phyloP scores from a whole-genome alignment of 2,888 invertebrate species.

The Clusia tigrina region DNA sequence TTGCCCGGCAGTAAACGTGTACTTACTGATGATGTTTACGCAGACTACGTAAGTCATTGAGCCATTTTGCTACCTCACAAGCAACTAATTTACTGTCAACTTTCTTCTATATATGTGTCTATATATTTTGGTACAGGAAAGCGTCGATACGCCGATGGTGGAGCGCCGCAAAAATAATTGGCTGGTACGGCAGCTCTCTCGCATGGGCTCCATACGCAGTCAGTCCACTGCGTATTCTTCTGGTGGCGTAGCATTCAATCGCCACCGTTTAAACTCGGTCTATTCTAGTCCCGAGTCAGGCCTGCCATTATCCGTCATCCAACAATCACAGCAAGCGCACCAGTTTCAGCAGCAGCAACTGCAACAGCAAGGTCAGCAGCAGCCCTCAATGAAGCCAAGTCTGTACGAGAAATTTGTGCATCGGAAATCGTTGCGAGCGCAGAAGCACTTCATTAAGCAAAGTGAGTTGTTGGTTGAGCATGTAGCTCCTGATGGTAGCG shows the following conservation, averaged over 20 bases:
- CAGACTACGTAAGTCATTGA: conserved; percentile 80
- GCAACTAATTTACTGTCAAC: background rate
- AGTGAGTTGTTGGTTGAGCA: conserved; percentile 69
- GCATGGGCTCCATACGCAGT: conserved; percentile 86
- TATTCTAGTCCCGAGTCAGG: conserved; percentile 73
- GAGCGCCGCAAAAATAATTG: conserved; percentile 83
- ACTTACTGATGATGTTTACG: conserved; percentile 82
- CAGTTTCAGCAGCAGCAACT: conserved; percentile 37
- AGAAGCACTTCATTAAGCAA: conserved; percentile 70
- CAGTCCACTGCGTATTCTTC: conserved; percentile 88
- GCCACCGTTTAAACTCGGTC: conserved; percentile 80
- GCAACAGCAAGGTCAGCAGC: conserved; percentile 41
- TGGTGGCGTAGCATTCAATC: conserved; percentile 73
- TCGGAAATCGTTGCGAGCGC: conserved; percentile 71
- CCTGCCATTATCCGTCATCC: conserved; percentile 62
- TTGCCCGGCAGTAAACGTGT: conserved; percentile 70
- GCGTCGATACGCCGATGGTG: conserved; percentile 87
- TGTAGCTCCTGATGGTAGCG: background rate
- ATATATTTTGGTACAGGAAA: too few species aligned
- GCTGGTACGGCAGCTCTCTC: conserved; percentile 85
- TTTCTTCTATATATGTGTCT: background rate
- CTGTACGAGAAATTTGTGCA: conserved; percentile 85
- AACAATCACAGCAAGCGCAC: conserved; percentile 58
- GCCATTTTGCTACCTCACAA: background rate
- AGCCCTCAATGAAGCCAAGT: conserved; percentile 72